A percentile compares a stretch with the other conserved stretches of the same genome.
phyloP scores from a whole-genome alignment of 2,888 invertebrate genomes.

The Plebejus melissa region DNA sequence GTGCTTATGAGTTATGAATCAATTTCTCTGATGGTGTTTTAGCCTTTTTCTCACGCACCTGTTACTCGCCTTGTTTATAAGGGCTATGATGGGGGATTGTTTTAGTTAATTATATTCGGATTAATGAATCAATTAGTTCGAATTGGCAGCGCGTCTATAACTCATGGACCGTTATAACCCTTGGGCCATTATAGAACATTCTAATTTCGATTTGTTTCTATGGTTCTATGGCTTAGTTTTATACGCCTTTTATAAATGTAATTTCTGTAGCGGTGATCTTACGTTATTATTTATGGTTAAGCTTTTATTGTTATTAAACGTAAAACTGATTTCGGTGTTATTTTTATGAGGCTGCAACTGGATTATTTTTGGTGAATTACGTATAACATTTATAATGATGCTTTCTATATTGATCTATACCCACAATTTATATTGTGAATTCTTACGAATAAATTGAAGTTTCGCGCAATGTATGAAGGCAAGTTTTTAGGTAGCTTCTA shows the following conservation, averaged over 20 bases:
- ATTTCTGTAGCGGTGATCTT: conserved; percentile 11
- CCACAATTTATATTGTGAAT: not conserved
- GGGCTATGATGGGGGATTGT: conserved; percentile 21
- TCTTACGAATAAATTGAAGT: too few relatives aligned
- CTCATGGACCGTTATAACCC: conserved; percentile 22
- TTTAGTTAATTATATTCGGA: conserved; percentile 22
- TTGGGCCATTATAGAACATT: conserved; percentile 23
- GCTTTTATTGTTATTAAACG: conserved; percentile 15
- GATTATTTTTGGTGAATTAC: not conserved
- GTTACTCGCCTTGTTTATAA: conserved; percentile 42
- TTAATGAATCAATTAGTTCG: conserved; percentile 24
- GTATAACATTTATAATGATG: too few relatives aligned
- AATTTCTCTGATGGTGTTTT: conserved; percentile 49
- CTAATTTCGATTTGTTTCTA: conserved; percentile 22
- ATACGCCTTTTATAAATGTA: conserved; percentile 22
- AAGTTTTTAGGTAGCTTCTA: too few relatives aligned
- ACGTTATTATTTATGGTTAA: conserved; percentile 4
- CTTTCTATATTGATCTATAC: not conserved
- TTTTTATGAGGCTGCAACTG: not conserved
- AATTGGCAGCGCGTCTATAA: conserved; percentile 20
- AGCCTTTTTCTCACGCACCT: conserved; percentile 69
- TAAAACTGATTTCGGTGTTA: conserved; percentile 26
- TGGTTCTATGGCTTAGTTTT: conserved; percentile 17
- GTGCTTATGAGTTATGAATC: not conserved
- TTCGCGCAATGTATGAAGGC: too few relatives aligned